These are phyloP conservation scores for Astropecten irregularis DNA, from an alignment of 53 echinoderm and acorn worm genomes.

Conservation along the genomic window DNA sequence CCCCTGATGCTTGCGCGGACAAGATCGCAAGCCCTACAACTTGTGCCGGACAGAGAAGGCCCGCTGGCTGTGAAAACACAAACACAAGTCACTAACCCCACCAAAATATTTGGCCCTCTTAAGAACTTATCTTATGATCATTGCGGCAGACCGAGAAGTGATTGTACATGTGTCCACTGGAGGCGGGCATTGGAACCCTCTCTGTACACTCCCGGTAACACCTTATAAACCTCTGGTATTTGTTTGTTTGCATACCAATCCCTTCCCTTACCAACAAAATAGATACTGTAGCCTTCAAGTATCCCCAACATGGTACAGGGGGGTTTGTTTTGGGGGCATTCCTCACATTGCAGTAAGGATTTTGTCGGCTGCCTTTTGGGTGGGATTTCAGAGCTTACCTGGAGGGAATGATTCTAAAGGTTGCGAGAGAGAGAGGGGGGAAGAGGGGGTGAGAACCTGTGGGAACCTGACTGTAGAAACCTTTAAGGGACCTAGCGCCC, in stretches of 20 bases:
- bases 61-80: conserved; percentile 26
- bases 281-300: conserved; percentile 47
- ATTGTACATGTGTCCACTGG: background rate
- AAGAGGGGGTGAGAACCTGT: background rate
- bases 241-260: conserved; percentile 33
- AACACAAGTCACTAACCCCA: conserved; percentile 56
- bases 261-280: conserved; percentile 28
- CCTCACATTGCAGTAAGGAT: conserved; percentile 35
- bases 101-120: conserved; percentile 48
- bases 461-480: background rate
- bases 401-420: background rate
- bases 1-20: background rate
- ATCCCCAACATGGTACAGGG: background rate
- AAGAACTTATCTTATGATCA: conserved; percentile 34
- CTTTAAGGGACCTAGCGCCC: background rate
- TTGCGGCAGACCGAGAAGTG: conserved; percentile 18
- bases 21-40: conserved; percentile 6
- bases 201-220: background rate
- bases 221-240: conserved; percentile 20
- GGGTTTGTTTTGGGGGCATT: conserved; percentile 52
- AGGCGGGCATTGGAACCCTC: background rate
- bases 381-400: conserved; percentile 35
- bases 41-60: background rate
- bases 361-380: conserved; percentile 28
- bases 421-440: too few species aligned